A percentile compares a stretch with the other conserved stretches of the same genome.
Evolutionary conservation across 2,113 vertebrate species (phyloP).

Genomic region (Genyomyrus donnyi): DNA sequence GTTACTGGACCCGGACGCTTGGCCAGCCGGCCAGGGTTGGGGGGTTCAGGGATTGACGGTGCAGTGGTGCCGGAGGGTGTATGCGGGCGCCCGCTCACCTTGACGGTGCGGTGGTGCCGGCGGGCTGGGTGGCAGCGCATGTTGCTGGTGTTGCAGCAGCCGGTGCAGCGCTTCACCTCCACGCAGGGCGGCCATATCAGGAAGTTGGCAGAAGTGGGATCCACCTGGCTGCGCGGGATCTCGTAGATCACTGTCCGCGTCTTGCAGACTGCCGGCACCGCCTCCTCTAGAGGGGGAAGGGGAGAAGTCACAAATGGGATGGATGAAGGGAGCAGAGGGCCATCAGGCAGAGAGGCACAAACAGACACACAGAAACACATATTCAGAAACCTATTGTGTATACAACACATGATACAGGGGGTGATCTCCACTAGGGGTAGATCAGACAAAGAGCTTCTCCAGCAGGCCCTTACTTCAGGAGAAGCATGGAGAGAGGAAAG

Average conservation of each 20-base stretch:
- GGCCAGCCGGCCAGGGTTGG: slow-evolving; percentile 25
- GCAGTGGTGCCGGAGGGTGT: slow-evolving; percentile 43
- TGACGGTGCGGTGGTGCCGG: slow-evolving; percentile 54
- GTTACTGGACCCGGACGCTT: slow-evolving; percentile 10
- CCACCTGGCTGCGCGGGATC: slow-evolving; percentile 96
- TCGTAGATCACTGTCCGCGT: slow-evolving; percentile 96
- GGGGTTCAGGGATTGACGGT: neutral
- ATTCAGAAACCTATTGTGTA: neutral
- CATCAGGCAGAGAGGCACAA: neutral
- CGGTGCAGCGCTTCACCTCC: slow-evolving; percentile 94
- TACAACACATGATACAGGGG: neutral
- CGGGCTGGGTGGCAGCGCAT: slow-evolving; percentile 53
- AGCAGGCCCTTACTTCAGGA: neutral
- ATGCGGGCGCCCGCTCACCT: slow-evolving; percentile 39
- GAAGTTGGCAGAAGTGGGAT: slow-evolving; percentile 95
- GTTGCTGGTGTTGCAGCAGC: slow-evolving; percentile 72
- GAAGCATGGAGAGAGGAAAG: neutral
- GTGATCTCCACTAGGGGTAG: neutral
- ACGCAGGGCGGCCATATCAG: slow-evolving; percentile 97
- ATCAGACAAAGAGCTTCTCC: neutral
- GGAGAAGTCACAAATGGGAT: neutral
- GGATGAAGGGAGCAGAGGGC: neutral
- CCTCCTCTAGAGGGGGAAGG: slow-evolving; percentile 16
- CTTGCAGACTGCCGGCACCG: slow-evolving; percentile 57
- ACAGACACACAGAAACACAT: neutral